Evolutionary conservation across 1,140 invertebrate species (phyloP).

Genomic region (Eumeta japonica): DNA sequence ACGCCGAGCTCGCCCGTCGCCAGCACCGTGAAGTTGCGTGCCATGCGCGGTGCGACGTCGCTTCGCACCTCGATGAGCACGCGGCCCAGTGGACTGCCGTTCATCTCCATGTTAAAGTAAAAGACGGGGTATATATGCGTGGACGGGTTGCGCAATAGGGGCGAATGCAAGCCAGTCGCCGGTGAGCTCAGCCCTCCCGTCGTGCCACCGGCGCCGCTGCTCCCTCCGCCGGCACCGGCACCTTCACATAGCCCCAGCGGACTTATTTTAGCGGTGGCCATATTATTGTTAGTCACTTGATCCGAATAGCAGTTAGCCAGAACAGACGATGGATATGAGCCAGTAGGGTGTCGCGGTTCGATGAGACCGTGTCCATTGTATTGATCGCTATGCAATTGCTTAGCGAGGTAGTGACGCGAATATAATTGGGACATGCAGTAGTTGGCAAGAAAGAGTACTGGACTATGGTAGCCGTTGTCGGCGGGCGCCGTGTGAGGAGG

Average conservation of each 20-base stretch:
- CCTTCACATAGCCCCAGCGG: not conserved
- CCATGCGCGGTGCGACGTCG: slow-evolving; percentile 86
- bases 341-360: not conserved
- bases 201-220: slow-evolving; percentile 8
- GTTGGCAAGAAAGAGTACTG: slow-evolving; percentile 70
- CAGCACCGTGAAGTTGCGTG: slow-evolving; percentile 82
- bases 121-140: slow-evolving; percentile 67
- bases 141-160: slow-evolving; percentile 46
- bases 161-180: slow-evolving; percentile 27
- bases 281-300: not conserved
- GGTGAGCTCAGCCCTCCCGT: not conserved
- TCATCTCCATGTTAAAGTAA: slow-evolving; percentile 76
- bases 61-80: slow-evolving; percentile 81
- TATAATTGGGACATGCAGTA: slow-evolving; percentile 74
- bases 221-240: slow-evolving; percentile 5
- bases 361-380: not conserved
- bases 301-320: not conserved
- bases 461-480: slow-evolving; percentile 56
- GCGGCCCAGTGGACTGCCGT: slow-evolving; percentile 68
- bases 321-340: not conserved
- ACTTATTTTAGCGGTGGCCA: not conserved
- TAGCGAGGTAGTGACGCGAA: slow-evolving; percentile 60
- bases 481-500: slow-evolving; percentile 61
- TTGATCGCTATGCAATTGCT: slow-evolving; percentile 3
- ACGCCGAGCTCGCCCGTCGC: slow-evolving; percentile 77